phyloP scores from a whole-genome alignment of 1,140 invertebrate species.

The Argopecten irradians region DNA sequence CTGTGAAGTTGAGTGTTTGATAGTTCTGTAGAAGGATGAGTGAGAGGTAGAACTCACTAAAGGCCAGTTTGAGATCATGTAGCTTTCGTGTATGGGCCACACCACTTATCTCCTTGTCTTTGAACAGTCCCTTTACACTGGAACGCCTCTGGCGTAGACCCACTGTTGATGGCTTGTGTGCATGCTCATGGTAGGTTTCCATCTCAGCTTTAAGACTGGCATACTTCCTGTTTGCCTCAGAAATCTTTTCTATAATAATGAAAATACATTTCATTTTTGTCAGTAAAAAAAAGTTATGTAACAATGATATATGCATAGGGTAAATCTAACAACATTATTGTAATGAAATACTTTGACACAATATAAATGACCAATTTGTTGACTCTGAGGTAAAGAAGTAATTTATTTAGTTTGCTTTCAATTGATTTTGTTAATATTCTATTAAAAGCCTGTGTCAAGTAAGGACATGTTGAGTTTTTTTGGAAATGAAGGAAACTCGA shows the following conservation, averaged over 20 bases:
- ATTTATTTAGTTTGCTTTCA: too few species aligned
- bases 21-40: conserved; percentile 90
- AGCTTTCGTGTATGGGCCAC: conserved; percentile 65
- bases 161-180: conserved; percentile 57
- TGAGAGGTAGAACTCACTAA: conserved; percentile 99
- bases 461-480: too few species aligned
- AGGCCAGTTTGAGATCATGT: conserved; percentile 97
- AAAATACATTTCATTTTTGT: too few species aligned
- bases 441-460: too few species aligned
- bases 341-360: too few species aligned
- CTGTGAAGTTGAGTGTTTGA: conserved; percentile 97
- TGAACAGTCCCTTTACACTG: conserved; percentile 57
- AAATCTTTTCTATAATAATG: conserved; percentile 90
- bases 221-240: conserved; percentile 96
- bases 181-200: conserved; percentile 66
- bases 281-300: too few species aligned
- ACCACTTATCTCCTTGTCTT: conserved; percentile 64
- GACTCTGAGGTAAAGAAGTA: too few species aligned
- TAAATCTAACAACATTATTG: too few species aligned
- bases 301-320: too few species aligned
- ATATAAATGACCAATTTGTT: too few species aligned
- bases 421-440: too few species aligned
- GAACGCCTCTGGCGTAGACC: conserved; percentile 58
- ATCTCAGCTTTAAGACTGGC: conserved; percentile 93
- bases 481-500: too few species aligned